phyloP scores from a whole-genome alignment of 2,113 vertebrate species.

The Emydura subglobosa region DNA sequence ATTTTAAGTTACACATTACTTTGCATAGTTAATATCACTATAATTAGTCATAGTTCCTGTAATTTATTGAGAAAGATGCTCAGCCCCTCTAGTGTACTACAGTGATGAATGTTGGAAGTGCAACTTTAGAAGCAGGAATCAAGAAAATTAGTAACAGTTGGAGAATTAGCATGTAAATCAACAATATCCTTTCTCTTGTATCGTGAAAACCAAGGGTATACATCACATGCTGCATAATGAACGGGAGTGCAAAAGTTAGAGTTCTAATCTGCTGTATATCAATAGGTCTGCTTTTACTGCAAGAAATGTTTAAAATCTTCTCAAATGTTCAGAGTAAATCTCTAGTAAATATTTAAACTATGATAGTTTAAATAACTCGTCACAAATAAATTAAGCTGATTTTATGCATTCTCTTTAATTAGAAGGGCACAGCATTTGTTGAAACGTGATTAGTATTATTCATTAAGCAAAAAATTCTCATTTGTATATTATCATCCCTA shows the following conservation, averaged over 20 bases:
- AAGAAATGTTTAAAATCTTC: slow-evolving; percentile 78
- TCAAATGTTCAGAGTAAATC: slow-evolving; percentile 81
- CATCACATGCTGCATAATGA: slow-evolving; percentile 50
- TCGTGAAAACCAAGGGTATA: slow-evolving; percentile 69
- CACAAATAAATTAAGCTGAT: slow-evolving; percentile 88
- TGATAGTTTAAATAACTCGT: slow-evolving; percentile 77
- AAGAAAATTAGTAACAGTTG: slow-evolving; percentile 89
- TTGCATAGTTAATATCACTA: slow-evolving; percentile 89
- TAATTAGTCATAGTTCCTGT: slow-evolving; percentile 89
- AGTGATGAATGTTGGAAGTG: slow-evolving; percentile 85
- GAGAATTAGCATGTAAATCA: slow-evolving; percentile 87
- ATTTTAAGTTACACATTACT: slow-evolving; percentile 87
- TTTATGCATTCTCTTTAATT: slow-evolving; percentile 87
- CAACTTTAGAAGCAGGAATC: slow-evolving; percentile 86
- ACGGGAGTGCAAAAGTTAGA: slow-evolving; percentile 61
- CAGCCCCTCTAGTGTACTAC: slow-evolving; percentile 84
- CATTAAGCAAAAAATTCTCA: slow-evolving; percentile 88
- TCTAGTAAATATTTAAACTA: slow-evolving; percentile 87
- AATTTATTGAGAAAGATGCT: slow-evolving; percentile 89
- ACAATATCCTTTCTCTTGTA: slow-evolving; percentile 80
- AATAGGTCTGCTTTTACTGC: slow-evolving; percentile 62
- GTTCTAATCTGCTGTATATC: slow-evolving; percentile 49
- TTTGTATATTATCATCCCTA: slow-evolving; percentile 89
- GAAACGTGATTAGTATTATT: slow-evolving; percentile 89
- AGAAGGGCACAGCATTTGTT: slow-evolving; percentile 86